These are phyloP conservation scores for Lottia gigantea DNA, from an alignment of 2,888 invertebrate species.

Conservation along the genomic window DNA sequence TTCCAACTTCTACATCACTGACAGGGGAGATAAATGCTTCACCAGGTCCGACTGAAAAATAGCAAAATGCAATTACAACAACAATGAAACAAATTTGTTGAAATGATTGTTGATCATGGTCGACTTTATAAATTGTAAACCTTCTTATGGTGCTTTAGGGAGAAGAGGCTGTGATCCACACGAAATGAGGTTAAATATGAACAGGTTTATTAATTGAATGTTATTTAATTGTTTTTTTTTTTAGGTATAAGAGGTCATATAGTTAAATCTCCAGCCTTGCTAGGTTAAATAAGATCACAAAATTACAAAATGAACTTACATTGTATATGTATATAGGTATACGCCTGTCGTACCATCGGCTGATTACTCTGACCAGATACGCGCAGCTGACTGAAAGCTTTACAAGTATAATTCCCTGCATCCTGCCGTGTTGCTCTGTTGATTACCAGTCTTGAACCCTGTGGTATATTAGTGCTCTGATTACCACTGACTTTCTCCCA, in stretches of 20 bases:
- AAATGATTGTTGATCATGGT: no score
- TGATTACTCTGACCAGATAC: constrained; percentile 40
- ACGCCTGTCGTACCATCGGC: constrained; percentile 34
- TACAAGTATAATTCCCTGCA: constrained; percentile 53
- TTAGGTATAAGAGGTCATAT: no score
- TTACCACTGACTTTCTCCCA: constrained; percentile 43
- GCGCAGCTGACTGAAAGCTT: constrained; percentile 40
- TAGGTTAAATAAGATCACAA: no score
- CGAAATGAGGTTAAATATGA: no score
- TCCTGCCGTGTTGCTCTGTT: constrained; percentile 31
- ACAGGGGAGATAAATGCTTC: constrained; percentile 41
- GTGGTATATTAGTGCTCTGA: constrained; percentile 23
- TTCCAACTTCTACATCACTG: constrained; percentile 42
- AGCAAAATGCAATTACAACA: constrained; percentile 3
- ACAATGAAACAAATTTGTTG: no score
- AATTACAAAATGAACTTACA: constrained; percentile 39
- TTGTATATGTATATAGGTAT: constrained; percentile 45
- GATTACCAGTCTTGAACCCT: constrained; percentile 36
- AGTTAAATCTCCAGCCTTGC: no score
- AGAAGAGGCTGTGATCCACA: no score
- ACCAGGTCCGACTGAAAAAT: constrained; percentile 44
- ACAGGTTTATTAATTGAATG: no score
- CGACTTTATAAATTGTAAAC: no score
- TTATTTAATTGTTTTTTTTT: no score
- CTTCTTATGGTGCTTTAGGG: no score